phyloP scores from a whole-genome alignment of 2,113 vertebrate genomes.

The Albula goreensis region DNA sequence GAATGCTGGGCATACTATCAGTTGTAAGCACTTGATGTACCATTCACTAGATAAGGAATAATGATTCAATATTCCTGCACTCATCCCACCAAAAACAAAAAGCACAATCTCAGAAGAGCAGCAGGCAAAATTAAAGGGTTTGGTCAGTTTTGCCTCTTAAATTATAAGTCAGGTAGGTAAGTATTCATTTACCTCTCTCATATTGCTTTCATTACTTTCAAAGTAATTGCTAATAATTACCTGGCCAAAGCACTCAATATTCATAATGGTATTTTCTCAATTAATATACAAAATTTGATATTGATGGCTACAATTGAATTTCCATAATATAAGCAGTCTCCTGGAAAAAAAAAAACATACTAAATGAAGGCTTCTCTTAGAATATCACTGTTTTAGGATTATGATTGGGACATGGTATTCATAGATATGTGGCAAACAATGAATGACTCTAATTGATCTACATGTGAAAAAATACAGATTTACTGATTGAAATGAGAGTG shows the following conservation, averaged over 20 bases:
- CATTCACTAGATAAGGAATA: neutral
- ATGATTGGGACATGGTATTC: no score
- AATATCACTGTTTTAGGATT: no score
- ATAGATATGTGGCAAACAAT: no score
- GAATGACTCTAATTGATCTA: no score
- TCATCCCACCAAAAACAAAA: neutral
- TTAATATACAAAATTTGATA: neutral
- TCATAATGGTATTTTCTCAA: neutral
- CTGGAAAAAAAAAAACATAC: neutral
- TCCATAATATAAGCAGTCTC: neutral
- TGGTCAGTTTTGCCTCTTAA: neutral
- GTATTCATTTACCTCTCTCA: neutral
- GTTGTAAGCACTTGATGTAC: neutral
- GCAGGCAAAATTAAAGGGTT: neutral
- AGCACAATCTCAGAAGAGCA: neutral
- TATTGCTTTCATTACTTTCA: neutral
- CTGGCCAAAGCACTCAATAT: neutral
- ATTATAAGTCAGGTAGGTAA: neutral
- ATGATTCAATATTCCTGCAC: neutral
- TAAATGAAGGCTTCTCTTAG: neutral
- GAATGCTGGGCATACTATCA: neutral
- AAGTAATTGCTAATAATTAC: neutral
- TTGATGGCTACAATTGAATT: neutral
- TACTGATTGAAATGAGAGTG: no score
- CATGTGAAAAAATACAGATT: no score